Conservation (phyloP, 1,140 invertebrate species). For the Drosophila sproati region DNA sequence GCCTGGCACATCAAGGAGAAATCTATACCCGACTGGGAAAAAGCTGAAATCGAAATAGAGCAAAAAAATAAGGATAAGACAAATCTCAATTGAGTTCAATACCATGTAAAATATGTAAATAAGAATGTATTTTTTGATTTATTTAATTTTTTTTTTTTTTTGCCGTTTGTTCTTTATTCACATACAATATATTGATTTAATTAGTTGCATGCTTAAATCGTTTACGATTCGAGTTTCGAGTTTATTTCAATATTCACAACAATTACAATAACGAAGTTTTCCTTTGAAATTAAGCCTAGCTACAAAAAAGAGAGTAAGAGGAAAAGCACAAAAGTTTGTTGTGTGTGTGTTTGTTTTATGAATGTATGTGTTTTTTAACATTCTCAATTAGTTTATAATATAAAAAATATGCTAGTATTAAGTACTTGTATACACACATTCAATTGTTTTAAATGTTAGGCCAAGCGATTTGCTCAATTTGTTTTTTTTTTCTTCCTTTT, state of each 20-base stretch:
- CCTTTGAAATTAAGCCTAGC: slow-evolving; percentile 78
- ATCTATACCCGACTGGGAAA: slow-evolving; percentile 87
- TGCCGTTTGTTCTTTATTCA: slow-evolving; percentile 62
- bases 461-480: slow-evolving; percentile 45
- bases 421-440: slow-evolving; percentile 51
- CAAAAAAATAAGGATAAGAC: slow-evolving; percentile 22
- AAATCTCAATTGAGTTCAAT: slow-evolving; percentile 29
- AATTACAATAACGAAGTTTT: slow-evolving; percentile 82
- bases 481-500: slow-evolving; percentile 11
- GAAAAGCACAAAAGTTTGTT: slow-evolving; percentile 72
- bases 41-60: slow-evolving; percentile 76
- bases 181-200: slow-evolving; percentile 75
- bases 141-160: slow-evolving; percentile 10
- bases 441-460: slow-evolving; percentile 48
- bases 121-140: slow-evolving; percentile 6
- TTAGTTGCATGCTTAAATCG: slow-evolving; percentile 64
- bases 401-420: slow-evolving; percentile 79
- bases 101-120: slow-evolving; percentile 31
- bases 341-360: slow-evolving; percentile 3
- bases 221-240: slow-evolving; percentile 68
- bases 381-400: slow-evolving; percentile 77
- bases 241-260: slow-evolving; percentile 80
- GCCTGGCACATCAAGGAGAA: slow-evolving; percentile 87
- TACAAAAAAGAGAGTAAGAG: slow-evolving; percentile 75
- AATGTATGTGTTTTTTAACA: slow-evolving; percentile 52